These are phyloP conservation scores for Lepilemur septentrionalis DNA, from an alignment of 2,797 vertebrate genomes.

Conservation along the genomic window DNA sequence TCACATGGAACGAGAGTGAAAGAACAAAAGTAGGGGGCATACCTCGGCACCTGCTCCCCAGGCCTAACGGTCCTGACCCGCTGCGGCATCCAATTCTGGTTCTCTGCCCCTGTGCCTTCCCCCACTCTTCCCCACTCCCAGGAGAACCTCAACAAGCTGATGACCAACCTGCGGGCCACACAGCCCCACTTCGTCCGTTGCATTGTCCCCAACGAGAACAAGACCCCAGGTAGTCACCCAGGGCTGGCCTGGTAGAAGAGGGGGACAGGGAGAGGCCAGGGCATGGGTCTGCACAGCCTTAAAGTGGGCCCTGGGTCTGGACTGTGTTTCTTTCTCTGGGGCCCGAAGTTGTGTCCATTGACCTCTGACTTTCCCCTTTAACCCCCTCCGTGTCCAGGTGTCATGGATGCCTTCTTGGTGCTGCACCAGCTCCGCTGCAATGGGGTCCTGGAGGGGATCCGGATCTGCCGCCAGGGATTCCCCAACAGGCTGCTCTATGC, in stretches of 20 bases:
- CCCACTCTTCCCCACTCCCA: slow-evolving; percentile 76
- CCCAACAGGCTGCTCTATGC: slow-evolving; percentile 94
- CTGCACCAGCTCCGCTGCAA: slow-evolving; percentile 96
- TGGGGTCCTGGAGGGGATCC: slow-evolving; percentile 94
- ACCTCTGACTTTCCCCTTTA: neutral
- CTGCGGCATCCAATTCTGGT: slow-evolving; percentile 52
- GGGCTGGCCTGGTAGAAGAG: neutral
- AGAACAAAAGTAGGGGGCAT: neutral
- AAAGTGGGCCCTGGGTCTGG: neutral
- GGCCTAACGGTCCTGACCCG: neutral
- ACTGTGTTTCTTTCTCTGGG: neutral
- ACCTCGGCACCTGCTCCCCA: neutral
- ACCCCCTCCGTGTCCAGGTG: slow-evolving; percentile 81
- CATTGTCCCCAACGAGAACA: slow-evolving; percentile 95
- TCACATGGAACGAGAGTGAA: neutral
- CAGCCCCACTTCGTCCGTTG: slow-evolving; percentile 96
- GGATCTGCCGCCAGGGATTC: slow-evolving; percentile 96
- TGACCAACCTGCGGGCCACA: slow-evolving; percentile 94
- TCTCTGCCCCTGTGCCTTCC: slow-evolving; percentile 57
- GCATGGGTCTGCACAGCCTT: neutral
- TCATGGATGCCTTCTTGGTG: slow-evolving; percentile 94
- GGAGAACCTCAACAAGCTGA: slow-evolving; percentile 96
- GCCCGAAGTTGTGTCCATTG: neutral
- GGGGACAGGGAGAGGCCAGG: neutral
- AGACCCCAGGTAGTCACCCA: slow-evolving; percentile 90